Percentiles rank a stretch among this genome's conserved stretches.
phyloP scores from a whole-genome alignment of 2,113 vertebrate genomes.

The Chauna torquata region DNA sequence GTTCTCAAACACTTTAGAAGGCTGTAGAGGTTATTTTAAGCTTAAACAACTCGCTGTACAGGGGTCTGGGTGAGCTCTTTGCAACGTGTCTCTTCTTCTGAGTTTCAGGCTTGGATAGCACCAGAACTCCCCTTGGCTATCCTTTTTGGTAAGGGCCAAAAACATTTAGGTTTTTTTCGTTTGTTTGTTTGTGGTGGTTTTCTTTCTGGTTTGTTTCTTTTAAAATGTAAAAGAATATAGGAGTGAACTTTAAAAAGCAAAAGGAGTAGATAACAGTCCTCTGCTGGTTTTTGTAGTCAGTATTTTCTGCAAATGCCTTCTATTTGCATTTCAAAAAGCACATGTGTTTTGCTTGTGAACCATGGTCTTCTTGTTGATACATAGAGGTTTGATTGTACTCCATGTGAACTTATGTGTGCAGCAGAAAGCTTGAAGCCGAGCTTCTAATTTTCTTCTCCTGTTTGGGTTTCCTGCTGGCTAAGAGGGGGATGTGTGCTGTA shows the following conservation, averaged over 20 bases:
- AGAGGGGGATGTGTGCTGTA: neutral
- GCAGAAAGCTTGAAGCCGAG: neutral
- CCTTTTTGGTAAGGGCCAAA: neutral
- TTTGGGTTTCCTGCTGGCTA: neutral
- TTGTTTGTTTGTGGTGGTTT: neutral
- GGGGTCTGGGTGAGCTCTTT: neutral
- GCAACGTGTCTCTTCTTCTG: neutral
- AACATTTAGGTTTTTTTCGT: neutral
- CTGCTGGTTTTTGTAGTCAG: neutral
- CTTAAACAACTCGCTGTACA: neutral
- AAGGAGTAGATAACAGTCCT: neutral
- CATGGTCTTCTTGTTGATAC: neutral
- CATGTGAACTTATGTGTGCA: neutral
- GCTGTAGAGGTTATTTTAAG: neutral
- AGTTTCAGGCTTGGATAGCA: neutral
- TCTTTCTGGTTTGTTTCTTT: neutral
- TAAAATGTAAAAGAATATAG: neutral
- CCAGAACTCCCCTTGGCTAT: neutral
- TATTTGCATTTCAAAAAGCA: neutral
- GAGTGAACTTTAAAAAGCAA: neutral
- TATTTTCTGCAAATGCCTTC: neutral
- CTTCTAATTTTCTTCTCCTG: neutral
- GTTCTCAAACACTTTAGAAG: neutral
- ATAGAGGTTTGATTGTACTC: neutral
- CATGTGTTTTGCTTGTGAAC: rapidly evolving